Conservation (phyloP, 2,797 vertebrate genomes). For the Sebastolobus alascanus region DNA sequence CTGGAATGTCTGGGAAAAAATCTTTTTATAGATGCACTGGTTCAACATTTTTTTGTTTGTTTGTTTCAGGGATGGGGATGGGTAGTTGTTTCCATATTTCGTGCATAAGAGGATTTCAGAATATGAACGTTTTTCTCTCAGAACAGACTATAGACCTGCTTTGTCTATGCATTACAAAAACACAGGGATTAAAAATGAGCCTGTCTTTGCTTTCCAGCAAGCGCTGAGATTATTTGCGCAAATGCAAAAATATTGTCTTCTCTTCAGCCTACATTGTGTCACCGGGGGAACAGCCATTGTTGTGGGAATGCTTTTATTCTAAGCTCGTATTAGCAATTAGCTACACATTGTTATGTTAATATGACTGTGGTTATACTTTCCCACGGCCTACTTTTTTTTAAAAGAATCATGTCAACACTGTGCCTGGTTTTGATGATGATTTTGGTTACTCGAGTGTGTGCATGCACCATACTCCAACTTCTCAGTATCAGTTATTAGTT, state of each 20-base stretch:
- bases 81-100: constrained; percentile 73
- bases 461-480: neutral
- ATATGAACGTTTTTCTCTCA: constrained; percentile 71
- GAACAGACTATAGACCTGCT: constrained; percentile 60
- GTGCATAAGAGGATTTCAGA: constrained; percentile 75
- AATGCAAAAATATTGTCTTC: constrained; percentile 59
- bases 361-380: constrained; percentile 65
- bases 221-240: constrained; percentile 69
- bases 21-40: constrained; percentile 80
- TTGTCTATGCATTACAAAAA: constrained; percentile 68
- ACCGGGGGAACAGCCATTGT: constrained; percentile 49
- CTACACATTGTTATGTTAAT: constrained; percentile 72
- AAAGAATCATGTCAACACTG: constrained; percentile 14
- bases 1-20: constrained; percentile 81
- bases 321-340: constrained; percentile 66
- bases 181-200: constrained; percentile 73
- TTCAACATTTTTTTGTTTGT: constrained; percentile 64
- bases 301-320: constrained; percentile 66
- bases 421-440: constrained; percentile 1
- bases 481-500: neutral
- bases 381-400: constrained; percentile 69
- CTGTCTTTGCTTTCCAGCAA: constrained; percentile 61
- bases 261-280: constrained; percentile 56
- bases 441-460: neutral
- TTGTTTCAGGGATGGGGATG: constrained; percentile 52